These are phyloP conservation scores for Drepana arcuata DNA, from an alignment of 1,140 invertebrate species.

Conservation along the genomic window DNA sequence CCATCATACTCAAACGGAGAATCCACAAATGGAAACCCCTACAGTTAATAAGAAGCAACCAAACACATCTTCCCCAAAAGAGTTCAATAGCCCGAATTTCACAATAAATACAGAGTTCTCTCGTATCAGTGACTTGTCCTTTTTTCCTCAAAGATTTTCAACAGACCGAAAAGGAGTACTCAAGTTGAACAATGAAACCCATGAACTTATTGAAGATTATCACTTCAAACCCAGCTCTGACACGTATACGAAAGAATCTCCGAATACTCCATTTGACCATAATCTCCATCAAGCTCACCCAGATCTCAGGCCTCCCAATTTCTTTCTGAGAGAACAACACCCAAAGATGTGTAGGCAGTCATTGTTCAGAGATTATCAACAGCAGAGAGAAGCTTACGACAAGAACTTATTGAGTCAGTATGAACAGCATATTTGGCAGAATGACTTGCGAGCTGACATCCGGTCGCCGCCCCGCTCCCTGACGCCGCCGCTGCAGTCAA, in stretches of 20 bases:
- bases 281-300: conserved; percentile 18
- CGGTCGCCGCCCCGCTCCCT: conserved; percentile 46
- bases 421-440: conserved; percentile 45
- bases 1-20: conserved; percentile 22
- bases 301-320: conserved; percentile 22
- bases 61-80: conserved; percentile 61
- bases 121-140: conserved; percentile 57
- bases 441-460: conserved; percentile 27
- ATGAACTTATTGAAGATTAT: conserved; percentile 44
- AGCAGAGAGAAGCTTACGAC: conserved; percentile 23
- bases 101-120: conserved; percentile 62
- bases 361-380: conserved; percentile 44
- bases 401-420: conserved; percentile 19
- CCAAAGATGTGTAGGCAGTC: conserved; percentile 45
- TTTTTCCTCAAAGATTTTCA: conserved; percentile 63
- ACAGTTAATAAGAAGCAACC: conserved; percentile 46
- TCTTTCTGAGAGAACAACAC: conserved; percentile 28
- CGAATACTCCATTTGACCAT: conserved; percentile 34
- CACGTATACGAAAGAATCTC: conserved; percentile 67
- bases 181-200: conserved; percentile 48
- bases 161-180: conserved; percentile 57
- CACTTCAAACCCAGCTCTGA: conserved; percentile 49
- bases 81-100: conserved; percentile 58
- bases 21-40: conserved; percentile 29
- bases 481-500: conserved; percentile 58